phyloP scores from a whole-genome alignment of 2,888 invertebrate genomes.

The Eilema griseolum region DNA sequence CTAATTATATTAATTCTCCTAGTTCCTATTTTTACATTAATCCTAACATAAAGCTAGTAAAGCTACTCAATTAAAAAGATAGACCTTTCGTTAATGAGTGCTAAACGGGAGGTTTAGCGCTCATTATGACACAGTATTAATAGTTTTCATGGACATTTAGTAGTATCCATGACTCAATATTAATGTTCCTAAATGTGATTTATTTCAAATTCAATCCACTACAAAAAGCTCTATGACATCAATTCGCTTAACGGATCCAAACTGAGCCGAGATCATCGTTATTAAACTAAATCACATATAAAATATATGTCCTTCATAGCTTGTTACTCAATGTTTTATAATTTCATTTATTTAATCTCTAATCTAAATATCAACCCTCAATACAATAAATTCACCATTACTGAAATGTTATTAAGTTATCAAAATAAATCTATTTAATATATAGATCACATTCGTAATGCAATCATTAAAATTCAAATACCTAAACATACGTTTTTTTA shows the following conservation, averaged over 20 bases:
- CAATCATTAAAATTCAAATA: conserved; percentile 20
- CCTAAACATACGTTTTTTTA: not conserved
- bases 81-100: not conserved
- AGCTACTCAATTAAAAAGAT: too few species aligned
- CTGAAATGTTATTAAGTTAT: not conserved
- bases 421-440: not conserved
- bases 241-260: not conserved
- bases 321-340: too few species aligned
- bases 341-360: too few species aligned
- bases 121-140: too few species aligned
- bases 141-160: too few species aligned
- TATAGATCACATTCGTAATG: not conserved
- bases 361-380: not conserved
- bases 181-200: too few species aligned
- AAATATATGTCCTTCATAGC: too few species aligned
- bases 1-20: not conserved
- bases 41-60: not conserved
- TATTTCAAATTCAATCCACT: too few species aligned
- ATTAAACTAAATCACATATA: too few species aligned
- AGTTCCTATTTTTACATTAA: not conserved
- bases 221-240: not conserved
- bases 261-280: not conserved
- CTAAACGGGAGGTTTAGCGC: too few species aligned
- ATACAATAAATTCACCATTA: not conserved
- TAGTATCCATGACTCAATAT: too few species aligned